phyloP scores from a whole-genome alignment of 2,113 vertebrate species.

The Reinhardtius hippoglossoides region DNA sequence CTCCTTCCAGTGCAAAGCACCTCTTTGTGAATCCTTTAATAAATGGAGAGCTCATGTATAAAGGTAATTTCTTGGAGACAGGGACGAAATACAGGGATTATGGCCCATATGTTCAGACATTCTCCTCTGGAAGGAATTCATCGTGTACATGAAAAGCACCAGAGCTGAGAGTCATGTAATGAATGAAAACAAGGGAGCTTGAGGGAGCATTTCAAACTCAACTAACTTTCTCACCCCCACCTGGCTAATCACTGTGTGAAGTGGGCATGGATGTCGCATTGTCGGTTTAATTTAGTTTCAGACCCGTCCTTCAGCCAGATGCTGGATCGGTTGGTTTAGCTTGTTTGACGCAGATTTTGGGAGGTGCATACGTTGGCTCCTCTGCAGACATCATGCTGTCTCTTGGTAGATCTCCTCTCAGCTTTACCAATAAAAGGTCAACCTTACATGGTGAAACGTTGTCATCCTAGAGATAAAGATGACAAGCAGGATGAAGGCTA shows the following conservation, averaged over 20 bases:
- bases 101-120: neutral
- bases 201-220: too few relatives aligned
- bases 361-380: neutral
- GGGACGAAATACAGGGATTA: too few relatives aligned
- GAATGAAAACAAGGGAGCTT: neutral
- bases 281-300: neutral
- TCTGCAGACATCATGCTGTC: neutral
- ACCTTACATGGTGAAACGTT: neutral
- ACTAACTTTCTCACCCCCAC: neutral
- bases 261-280: neutral
- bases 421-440: constrained; percentile 17
- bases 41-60: neutral
- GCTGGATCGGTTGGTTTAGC: neutral
- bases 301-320: neutral
- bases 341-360: neutral
- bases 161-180: neutral
- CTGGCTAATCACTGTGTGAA: neutral
- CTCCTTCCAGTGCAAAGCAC: too few relatives aligned
- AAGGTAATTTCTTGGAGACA: neutral
- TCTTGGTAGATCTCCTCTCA: neutral
- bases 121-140: neutral
- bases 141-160: neutral
- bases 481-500: constrained; percentile 9
- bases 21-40: neutral
- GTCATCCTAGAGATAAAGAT: neutral